Evolutionary conservation across 2,888 invertebrate species (phyloP).

Genomic region (Limnephilus marmoratus): DNA sequence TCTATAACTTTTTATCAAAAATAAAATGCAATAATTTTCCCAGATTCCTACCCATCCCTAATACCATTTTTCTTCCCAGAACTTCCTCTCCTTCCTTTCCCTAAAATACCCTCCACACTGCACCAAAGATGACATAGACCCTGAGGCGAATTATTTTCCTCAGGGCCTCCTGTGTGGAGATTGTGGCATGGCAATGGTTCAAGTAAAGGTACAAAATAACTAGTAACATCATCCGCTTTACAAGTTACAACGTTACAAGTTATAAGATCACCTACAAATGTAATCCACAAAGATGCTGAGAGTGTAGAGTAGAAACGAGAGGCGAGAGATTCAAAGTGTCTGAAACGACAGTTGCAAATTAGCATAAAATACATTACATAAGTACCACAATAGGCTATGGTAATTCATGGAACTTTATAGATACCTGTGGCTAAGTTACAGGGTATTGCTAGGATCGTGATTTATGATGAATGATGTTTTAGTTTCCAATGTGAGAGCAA

Average conservation of each 20-base stretch:
- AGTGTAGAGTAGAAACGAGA: not conserved
- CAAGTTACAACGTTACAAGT: not conserved
- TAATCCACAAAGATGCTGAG: not conserved
- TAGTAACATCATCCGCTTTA: too few relatives aligned
- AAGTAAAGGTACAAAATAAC: too few relatives aligned
- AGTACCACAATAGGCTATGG: not conserved
- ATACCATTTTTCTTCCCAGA: too few relatives aligned
- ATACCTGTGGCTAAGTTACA: not conserved
- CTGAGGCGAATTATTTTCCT: too few relatives aligned
- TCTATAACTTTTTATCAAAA: too few relatives aligned
- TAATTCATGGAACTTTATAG: not conserved
- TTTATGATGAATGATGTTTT: not conserved
- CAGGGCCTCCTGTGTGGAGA: too few relatives aligned
- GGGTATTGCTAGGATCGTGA: not conserved
- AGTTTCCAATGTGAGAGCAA: not conserved
- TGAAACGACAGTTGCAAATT: conserved; percentile 23
- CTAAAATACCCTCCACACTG: too few relatives aligned
- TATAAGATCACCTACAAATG: not conserved
- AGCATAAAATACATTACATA: conserved; percentile 27
- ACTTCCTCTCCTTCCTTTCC: too few relatives aligned
- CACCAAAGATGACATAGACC: too few relatives aligned
- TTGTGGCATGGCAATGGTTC: rapidly evolving
- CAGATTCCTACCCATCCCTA: too few relatives aligned
- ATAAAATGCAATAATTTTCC: too few relatives aligned
- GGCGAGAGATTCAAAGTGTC: not conserved